Evolutionary conservation across 1,140 invertebrate species (phyloP).

Genomic region (Caerostris extrusa): DNA sequence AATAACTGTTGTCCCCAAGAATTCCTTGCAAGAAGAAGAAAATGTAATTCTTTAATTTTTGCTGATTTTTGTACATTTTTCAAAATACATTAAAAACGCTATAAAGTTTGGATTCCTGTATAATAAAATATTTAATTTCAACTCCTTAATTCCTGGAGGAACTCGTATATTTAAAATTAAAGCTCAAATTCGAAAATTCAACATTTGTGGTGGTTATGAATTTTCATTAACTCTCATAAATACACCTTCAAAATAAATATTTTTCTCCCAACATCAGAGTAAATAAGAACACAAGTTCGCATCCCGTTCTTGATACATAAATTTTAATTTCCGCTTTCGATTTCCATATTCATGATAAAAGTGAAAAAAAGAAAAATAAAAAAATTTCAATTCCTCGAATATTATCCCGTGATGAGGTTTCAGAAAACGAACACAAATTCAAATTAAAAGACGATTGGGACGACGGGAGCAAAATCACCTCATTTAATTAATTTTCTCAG

Average conservation of each 20-base stretch:
- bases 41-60: too few species aligned
- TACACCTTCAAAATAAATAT: conserved; percentile 26
- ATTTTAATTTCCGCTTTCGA: conserved; percentile 49
- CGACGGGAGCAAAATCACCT: not conserved
- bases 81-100: too few species aligned
- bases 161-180: conserved; percentile 18
- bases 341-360: not conserved
- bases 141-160: not conserved
- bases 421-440: conserved; percentile 16
- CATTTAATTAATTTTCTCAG: conserved; percentile 39
- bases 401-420: not conserved
- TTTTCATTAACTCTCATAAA: conserved; percentile 23
- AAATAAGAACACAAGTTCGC: conserved; percentile 22
- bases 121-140: not conserved
- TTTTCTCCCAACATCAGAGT: conserved; percentile 5
- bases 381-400: not conserved
- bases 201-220: conserved; percentile 12
- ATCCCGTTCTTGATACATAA: not conserved
- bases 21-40: too few species aligned
- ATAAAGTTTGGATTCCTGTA: too few species aligned
- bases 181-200: not conserved
- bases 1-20: too few species aligned
- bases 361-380: not conserved
- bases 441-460: not conserved
- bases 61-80: too few species aligned